Conservation (phyloP, 2,888 invertebrate species). For the Apotomis turbidana region DNA sequence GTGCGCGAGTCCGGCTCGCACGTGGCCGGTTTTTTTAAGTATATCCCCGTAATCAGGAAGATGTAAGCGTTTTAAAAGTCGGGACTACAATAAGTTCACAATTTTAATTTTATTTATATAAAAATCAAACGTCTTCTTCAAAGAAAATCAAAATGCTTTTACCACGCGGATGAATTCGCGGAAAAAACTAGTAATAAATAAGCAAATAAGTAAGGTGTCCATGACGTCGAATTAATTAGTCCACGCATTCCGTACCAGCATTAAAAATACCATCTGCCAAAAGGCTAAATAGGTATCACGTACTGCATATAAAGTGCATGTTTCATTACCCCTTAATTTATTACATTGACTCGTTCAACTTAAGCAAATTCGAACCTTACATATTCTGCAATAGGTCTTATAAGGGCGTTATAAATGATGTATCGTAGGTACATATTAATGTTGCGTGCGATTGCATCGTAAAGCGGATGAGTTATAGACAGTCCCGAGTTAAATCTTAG, state of each 20-base stretch:
- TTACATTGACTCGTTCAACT: background rate
- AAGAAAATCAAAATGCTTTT: background rate
- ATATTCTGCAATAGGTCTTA: background rate
- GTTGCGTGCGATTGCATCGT: constrained; percentile 36
- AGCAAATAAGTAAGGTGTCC: constrained; percentile 30
- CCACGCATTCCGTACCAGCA: constrained; percentile 14
- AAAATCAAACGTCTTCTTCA: too few species aligned
- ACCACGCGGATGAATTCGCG: too few species aligned
- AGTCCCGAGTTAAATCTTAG: constrained; percentile 11
- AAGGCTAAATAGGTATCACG: constrained; percentile 32
- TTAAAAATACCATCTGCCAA: constrained; percentile 39
- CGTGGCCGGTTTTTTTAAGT: too few species aligned
- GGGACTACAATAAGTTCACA: too few species aligned
- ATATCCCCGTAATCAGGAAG: too few species aligned
- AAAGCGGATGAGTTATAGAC: constrained; percentile 33
- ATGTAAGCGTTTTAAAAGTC: too few species aligned
- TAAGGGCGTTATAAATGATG: background rate
- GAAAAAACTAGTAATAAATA: constrained; percentile 11
- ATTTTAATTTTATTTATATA: too few species aligned
- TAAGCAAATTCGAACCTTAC: constrained; percentile 9
- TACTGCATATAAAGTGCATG: constrained; percentile 41
- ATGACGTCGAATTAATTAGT: constrained; percentile 35
- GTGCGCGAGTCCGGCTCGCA: too few species aligned
- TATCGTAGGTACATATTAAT: background rate
- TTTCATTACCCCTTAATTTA: constrained; percentile 36